Base-by-base conservation (phyloP, 2,797 vertebrate genomes). In the Pantherophis alleghaniensis region DNA sequence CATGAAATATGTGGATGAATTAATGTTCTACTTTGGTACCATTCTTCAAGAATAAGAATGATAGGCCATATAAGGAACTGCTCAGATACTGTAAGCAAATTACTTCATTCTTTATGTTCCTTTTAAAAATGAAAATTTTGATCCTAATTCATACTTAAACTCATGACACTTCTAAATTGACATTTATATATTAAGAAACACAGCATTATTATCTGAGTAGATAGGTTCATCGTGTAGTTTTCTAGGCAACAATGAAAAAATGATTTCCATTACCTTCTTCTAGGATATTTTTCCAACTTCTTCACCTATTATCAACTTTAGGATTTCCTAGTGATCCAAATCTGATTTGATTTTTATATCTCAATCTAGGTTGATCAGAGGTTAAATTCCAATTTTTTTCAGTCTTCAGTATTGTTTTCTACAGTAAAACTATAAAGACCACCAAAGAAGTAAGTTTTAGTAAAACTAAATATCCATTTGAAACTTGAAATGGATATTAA, bases 1-100 rank as follows among this genome's bases (percentile, higher is more conserved):
- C 95, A 96, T 96, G 88, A 93, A 94, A 93, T 93, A 88, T 79
- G 88, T 96, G 90, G 66, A 37, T 94, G 93, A 96, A 95, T 95
- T 90, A 95, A 92, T 93, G 92, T 61, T 91, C 74, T 90, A 94
- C 87, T 92, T 96, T 90, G 61, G 79, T 93, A 53, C 79, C 92
- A 95, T 60, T 69, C 87, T 66, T 94, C 91, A 93, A 89, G 91
- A 87, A 91, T 88, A 93, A 94, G 92, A 86, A 89, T 93, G 88
- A 95, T 96, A 94, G 94, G 95, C 91, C 53, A 95, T 86, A 51
- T 95, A 83, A 69, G 92, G 96, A 93, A 94, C 91, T 32, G 92
- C 59, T 94, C 89, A 94, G 69, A 93, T 94, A 96, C 55, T 90
- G 63, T 10, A 91, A 37, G 32, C 47, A 91, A 63, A 32, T 89